These are phyloP conservation scores for Otolemur garnettii DNA, from an alignment of 2,113 vertebrate species.

Conservation along the genomic window DNA sequence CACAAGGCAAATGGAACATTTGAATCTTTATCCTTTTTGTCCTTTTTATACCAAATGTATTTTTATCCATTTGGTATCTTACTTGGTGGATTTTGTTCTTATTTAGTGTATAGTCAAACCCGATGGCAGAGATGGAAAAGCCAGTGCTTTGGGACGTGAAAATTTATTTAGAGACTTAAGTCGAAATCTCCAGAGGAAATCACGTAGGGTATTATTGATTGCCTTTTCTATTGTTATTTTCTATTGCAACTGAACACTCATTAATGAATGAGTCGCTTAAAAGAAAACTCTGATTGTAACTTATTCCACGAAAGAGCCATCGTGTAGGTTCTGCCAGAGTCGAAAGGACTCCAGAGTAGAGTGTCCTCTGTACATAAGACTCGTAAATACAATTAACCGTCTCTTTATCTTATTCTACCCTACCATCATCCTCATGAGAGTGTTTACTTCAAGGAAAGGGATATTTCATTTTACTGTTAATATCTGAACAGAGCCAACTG, in stretches of 20 bases:
- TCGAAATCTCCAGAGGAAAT: slow-evolving; percentile 10
- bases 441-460: slow-evolving; percentile 2
- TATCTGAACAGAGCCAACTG: slow-evolving; percentile 5
- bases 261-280: neutral
- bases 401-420: neutral
- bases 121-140: slow-evolving; percentile 22
- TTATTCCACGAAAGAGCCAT: neutral
- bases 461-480: slow-evolving; percentile 23
- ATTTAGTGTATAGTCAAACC: slow-evolving; percentile 34
- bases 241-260: neutral
- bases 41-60: slow-evolving; percentile 5
- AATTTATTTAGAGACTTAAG: neutral
- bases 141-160: neutral
- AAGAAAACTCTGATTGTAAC: slow-evolving; percentile 46
- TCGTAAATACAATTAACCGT: neutral
- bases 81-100: no score
- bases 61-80: slow-evolving; percentile 37
- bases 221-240: slow-evolving; percentile 25
- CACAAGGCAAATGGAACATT: slow-evolving; percentile 3
- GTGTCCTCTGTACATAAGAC: neutral
- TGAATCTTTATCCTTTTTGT: neutral
- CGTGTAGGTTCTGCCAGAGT: neutral
- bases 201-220: neutral
- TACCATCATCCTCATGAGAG: neutral
- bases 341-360: neutral